Base-by-base conservation (phyloP, 2,888 invertebrate species). In the Sylvicola fuscatus region DNA sequence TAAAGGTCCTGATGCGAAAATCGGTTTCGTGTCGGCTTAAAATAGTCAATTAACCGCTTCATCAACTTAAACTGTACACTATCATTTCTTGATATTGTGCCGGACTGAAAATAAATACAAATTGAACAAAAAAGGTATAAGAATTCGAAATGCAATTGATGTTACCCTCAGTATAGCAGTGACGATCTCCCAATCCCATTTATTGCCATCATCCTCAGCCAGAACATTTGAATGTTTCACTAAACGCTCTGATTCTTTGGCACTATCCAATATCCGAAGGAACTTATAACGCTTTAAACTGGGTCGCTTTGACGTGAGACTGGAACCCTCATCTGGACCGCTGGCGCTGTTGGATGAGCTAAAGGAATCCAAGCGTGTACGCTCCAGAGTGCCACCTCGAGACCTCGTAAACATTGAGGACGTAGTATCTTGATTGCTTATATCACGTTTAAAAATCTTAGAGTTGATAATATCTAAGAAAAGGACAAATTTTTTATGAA, bases 111-210 rank as follows among this genome's bases (percentile, higher is more conserved):
- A n/a, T n/a, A n/a, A n/a, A n/a, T n/a, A n/a, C n/a, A n/a, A 3
- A 41, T 27, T 16, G 16, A 32, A 10, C 38, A 41, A 14, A 16
- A 32, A 11, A 14, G 33, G 34, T 16, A 54, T 51, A 6, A 57
- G 39, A 40, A 48, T 51, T 8, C 10, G 2, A 32, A 3, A 36
- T 38, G 11, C 29, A 11, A 2, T 28, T 27, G 13, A 35, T 7
- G 14, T 32, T 60, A 79, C 81, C 68, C 77, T 79, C 17, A 89
- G 61, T 47, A 87, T 70, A 30, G 82, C 74, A 41, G 78, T 68
- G 41, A 93, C 77, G n/a, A 86, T 67, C 46, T 82, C 79, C 92
- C 92, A 93, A 53, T 92, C 80, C 93, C 93, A 93, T 1, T 72
- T 68, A 39, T 71, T 71, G 3, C 79, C 79, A 48, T 87, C 87